Conservation (phyloP, 2,797 vertebrate species). For the Coranthus polyacanthus region DNA sequence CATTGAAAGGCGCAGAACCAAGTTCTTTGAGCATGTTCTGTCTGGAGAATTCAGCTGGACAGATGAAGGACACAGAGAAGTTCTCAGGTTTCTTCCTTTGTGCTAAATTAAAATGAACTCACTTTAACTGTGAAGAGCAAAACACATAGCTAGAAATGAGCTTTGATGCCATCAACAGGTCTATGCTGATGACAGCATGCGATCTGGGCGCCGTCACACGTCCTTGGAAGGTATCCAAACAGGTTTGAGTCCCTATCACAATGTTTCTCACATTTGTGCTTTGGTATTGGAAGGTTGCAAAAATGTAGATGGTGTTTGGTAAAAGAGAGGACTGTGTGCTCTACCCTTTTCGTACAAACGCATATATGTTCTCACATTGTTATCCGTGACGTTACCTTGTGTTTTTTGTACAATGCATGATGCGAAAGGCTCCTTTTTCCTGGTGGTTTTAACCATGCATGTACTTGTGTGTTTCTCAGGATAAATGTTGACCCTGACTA, state of each 20-base stretch:
- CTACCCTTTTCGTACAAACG: background rate
- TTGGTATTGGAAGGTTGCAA: background rate
- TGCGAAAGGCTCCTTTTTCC: background rate
- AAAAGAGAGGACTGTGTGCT: background rate
- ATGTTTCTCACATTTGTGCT: background rate
- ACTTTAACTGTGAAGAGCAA: background rate
- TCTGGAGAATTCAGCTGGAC: conserved; percentile 85
- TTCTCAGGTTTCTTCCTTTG: conserved; percentile 79
- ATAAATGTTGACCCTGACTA: too few relatives aligned
- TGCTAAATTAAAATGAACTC: conserved; percentile 13
- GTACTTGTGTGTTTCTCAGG: background rate
- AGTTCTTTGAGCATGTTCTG: conserved; percentile 85
- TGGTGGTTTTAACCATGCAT: background rate
- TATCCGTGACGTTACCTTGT: too few relatives aligned
- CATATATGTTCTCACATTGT: background rate
- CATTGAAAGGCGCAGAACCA: conserved; percentile 80
- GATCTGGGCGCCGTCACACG: conserved; percentile 88
- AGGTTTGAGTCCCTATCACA: conserved; percentile 70
- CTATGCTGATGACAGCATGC: conserved; percentile 88
- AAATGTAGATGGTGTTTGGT: background rate
- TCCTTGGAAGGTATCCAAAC: conserved; percentile 88
- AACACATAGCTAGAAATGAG: background rate
- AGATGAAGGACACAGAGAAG: conserved; percentile 83
- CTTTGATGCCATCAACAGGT: conserved; percentile 73
- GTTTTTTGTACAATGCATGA: background rate